Evolutionary conservation across 1,140 invertebrate species (phyloP).

Genomic region (Psix sp.): DNA sequence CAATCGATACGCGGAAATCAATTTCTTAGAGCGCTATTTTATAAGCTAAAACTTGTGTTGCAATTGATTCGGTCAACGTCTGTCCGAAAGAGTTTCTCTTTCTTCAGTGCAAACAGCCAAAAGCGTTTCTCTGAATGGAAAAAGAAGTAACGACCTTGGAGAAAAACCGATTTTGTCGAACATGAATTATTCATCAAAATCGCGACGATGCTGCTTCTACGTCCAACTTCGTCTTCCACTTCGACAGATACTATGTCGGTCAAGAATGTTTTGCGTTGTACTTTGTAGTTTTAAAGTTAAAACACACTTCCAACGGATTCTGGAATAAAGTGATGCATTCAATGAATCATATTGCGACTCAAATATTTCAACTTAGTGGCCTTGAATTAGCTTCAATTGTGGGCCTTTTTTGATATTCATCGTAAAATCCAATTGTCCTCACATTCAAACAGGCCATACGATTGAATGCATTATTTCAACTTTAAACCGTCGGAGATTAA

Average conservation of each 20-base stretch:
- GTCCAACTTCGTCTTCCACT: constrained; percentile 33
- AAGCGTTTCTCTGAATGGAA: constrained; percentile 40
- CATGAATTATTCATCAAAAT: constrained; percentile 43
- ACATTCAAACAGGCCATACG: neutral
- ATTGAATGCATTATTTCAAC: constrained; percentile 10
- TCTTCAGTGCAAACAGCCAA: constrained; percentile 31
- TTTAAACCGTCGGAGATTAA: too few species aligned
- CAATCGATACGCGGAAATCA: constrained; percentile 30
- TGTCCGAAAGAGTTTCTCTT: constrained; percentile 39
- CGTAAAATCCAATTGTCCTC: constrained; percentile 11
- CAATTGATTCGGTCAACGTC: constrained; percentile 39
- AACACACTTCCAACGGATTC: constrained; percentile 7
- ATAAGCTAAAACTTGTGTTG: constrained; percentile 23
- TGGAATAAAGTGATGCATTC: constrained; percentile 13
- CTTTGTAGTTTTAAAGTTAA: constrained; percentile 20
- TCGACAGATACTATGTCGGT: constrained; percentile 16
- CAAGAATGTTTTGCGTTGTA: constrained; percentile 20
- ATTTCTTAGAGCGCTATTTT: constrained; percentile 32
- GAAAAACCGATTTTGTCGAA: constrained; percentile 31
- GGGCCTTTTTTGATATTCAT: neutral
- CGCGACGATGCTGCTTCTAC: constrained; percentile 1
- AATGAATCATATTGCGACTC: constrained; percentile 2
- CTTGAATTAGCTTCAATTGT: constrained; percentile 16
- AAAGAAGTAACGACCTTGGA: constrained; percentile 40
- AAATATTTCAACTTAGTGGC: constrained; percentile 12